Conservation (phyloP, 2,797 vertebrate species). For the Bradypus variegatus region DNA sequence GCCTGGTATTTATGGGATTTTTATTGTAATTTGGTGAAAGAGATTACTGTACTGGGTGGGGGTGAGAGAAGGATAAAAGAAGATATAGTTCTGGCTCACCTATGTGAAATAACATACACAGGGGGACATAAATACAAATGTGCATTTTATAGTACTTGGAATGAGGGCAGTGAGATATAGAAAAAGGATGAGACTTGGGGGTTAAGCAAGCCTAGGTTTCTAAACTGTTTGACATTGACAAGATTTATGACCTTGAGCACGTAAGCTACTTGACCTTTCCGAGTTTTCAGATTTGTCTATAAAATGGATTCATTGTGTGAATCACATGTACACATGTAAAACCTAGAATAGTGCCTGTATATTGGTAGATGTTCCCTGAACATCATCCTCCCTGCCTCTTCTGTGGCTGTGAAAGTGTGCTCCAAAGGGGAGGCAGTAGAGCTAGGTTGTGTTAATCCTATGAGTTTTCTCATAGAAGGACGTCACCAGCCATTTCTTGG, state of each 20-base stretch:
- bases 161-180: background rate
- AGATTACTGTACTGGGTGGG: background rate
- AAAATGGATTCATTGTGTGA: background rate
- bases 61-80: background rate
- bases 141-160: background rate
- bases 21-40: background rate
- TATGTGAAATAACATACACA: background rate
- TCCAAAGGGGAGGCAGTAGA: background rate
- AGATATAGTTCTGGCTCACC: background rate
- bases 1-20: background rate
- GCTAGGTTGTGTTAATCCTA: background rate
- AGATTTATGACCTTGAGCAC: background rate
- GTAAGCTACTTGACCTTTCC: background rate
- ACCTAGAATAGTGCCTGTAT: background rate
- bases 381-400: background rate
- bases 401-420: background rate
- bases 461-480: background rate
- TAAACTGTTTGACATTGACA: background rate
- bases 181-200: background rate
- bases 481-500: background rate
- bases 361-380: rapidly evolving
- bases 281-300: background rate
- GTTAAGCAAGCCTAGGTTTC: background rate
- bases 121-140: background rate
- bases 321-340: no score